Conservation (phyloP, 2,888 invertebrate genomes). For the Dioctria linearis region DNA sequence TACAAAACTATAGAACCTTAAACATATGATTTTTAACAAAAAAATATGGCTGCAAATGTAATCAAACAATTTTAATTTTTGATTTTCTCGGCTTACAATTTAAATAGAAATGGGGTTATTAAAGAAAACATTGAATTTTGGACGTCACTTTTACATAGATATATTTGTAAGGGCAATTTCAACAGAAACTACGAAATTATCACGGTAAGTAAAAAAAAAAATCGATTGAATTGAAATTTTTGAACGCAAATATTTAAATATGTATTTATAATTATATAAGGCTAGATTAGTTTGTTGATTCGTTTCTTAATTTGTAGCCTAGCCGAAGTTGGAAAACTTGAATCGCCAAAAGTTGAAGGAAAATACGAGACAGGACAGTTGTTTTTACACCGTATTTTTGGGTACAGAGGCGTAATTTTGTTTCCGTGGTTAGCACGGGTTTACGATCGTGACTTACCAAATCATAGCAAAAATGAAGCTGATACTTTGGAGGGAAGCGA, state of each 20-base stretch:
- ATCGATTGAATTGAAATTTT: constrained; percentile 19
- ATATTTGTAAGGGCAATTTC: constrained; percentile 52
- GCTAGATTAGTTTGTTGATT: background rate
- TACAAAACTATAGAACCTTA: too few relatives aligned
- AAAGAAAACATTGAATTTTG: constrained; percentile 34
- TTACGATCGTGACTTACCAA: constrained; percentile 91
- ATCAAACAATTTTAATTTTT: constrained; percentile 24
- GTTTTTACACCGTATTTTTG: constrained; percentile 96
- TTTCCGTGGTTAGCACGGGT: constrained; percentile 98
- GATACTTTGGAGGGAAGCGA: constrained; percentile 57
- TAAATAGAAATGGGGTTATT: constrained; percentile 52
- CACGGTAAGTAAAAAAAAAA: constrained; percentile 46
- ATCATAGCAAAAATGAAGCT: constrained; percentile 74
- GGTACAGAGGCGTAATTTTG: constrained; percentile 95
- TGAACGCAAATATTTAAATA: background rate
- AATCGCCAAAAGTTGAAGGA: constrained; percentile 85
- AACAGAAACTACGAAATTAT: constrained; percentile 49
- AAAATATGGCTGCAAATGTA: constrained; percentile 19
- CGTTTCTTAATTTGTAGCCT: constrained; percentile 75
- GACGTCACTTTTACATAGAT: constrained; percentile 49
- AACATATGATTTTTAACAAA: constrained; percentile 27
- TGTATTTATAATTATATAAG: constrained; percentile 38
- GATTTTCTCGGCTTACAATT: constrained; percentile 18
- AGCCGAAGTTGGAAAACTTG: constrained; percentile 94
- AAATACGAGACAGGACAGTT: constrained; percentile 97